A percentile compares a stretch with the other conserved stretches of the same genome.
These are phyloP conservation scores for Agrochola litura DNA, from an alignment of 2,888 invertebrate genomes.

Conservation along the genomic window DNA sequence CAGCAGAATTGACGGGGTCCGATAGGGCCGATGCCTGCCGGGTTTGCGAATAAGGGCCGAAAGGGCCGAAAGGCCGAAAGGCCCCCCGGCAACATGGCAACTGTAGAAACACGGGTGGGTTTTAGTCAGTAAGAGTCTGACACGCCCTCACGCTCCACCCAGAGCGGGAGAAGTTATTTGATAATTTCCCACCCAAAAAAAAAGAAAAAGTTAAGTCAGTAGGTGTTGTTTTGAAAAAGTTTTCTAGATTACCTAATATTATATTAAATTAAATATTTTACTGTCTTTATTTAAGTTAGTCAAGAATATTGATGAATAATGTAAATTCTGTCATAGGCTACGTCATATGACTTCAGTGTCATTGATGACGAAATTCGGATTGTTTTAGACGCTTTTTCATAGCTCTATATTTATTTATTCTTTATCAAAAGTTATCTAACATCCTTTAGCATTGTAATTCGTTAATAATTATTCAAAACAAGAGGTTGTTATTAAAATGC, in stretches of 20 bases:
- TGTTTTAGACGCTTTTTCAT: neutral
- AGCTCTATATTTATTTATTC: neutral
- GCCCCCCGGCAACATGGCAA: too few species aligned
- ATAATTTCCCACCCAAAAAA: too few species aligned
- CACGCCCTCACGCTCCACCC: too few species aligned
- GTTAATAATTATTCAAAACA: neutral
- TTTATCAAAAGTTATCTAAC: conserved; percentile 5
- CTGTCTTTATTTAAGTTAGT: neutral
- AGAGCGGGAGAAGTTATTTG: too few species aligned
- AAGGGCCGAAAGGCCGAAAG: too few species aligned
- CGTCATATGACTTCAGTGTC: conserved; percentile 21
- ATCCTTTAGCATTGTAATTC: neutral
- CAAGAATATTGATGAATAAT: neutral
- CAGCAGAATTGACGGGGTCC: too few species aligned
- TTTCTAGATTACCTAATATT: neutral
- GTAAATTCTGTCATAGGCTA: neutral
- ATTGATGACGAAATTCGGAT: neutral
- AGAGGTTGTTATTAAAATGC: neutral
- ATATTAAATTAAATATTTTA: neutral
- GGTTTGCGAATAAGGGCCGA: too few species aligned
- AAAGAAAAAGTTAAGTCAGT: too few species aligned
- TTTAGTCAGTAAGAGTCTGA: too few species aligned
- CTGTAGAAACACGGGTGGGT: too few species aligned
- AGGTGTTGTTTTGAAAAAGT: neutral
- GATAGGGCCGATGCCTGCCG: too few species aligned